phyloP scores from a whole-genome alignment of 1,140 invertebrate species.

The Rhyzopertha dominica region DNA sequence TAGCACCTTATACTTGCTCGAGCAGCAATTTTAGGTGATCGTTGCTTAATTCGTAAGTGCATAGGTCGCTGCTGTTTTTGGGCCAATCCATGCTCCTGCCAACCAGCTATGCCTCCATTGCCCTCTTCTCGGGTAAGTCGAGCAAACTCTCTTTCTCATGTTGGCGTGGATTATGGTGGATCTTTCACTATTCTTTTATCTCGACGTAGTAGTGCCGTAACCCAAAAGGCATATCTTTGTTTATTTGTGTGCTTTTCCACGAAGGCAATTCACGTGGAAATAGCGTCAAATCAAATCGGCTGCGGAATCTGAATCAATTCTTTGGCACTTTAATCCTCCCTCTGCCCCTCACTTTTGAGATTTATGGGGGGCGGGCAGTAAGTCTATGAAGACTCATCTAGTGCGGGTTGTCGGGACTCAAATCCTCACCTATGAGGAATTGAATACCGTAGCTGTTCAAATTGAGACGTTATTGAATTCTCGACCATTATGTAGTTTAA shows the following conservation, averaged over 20 bases:
- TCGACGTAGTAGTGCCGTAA: constrained; percentile 17
- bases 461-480: too few relatives aligned
- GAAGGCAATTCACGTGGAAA: constrained; percentile 34
- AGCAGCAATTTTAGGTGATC: too few relatives aligned
- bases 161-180: too few relatives aligned
- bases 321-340: constrained; percentile 46
- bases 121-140: too few relatives aligned
- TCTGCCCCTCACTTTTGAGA: constrained; percentile 43
- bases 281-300: constrained; percentile 15
- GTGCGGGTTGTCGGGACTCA: background rate
- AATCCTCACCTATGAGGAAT: constrained; percentile 4
- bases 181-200: too few relatives aligned
- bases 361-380: constrained; percentile 37
- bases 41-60: too few relatives aligned
- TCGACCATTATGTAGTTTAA: too few relatives aligned
- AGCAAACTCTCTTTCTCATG: too few relatives aligned
- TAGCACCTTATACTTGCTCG: too few relatives aligned
- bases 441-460: background rate
- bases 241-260: constrained; percentile 37
- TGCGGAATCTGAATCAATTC: constrained; percentile 27
- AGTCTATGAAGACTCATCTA: constrained; percentile 1
- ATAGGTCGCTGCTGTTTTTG: too few relatives aligned
- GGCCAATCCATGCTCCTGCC: too few relatives aligned
- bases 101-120: too few relatives aligned
- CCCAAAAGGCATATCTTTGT: constrained; percentile 29